Evolutionary conservation across 2,888 invertebrate species (phyloP).

Genomic region (Hyalella azteca): DNA sequence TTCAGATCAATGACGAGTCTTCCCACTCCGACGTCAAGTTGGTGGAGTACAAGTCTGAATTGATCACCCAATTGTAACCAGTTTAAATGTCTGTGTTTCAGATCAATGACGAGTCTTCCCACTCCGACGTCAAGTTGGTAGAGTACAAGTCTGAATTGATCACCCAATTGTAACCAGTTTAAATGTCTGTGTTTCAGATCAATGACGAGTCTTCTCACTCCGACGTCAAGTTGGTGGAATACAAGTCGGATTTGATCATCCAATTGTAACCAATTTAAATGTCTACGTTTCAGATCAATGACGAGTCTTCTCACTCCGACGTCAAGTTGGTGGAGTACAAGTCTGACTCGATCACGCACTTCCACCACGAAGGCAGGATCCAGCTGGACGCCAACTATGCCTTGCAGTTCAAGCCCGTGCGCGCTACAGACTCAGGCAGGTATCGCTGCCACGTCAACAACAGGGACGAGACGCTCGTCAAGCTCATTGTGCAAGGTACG

Average conservation of each 20-base stretch:
- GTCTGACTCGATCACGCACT: slow-evolving; percentile 46
- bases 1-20: slow-evolving; percentile 13
- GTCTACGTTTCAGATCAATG: slow-evolving; percentile 10
- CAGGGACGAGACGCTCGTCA: slow-evolving; percentile 40
- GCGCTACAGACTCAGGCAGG: slow-evolving; percentile 44
- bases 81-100: too few species aligned
- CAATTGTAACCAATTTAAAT: too few species aligned
- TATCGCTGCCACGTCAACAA: slow-evolving; percentile 54
- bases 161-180: slow-evolving; percentile 46
- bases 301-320: slow-evolving; percentile 37
- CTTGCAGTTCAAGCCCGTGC: slow-evolving; percentile 49
- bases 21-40: slow-evolving; percentile 46
- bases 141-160: slow-evolving; percentile 47
- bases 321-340: slow-evolving; percentile 52
- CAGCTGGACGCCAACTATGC: slow-evolving; percentile 39
- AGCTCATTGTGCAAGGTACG: slow-evolving; percentile 51
- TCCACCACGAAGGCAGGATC: slow-evolving; percentile 49
- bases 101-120: not conserved
- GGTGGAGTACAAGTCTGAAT: slow-evolving; percentile 50
- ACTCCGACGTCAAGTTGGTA: slow-evolving; percentile 46
- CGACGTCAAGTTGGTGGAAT: slow-evolving; percentile 51
- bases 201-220: slow-evolving; percentile 31
- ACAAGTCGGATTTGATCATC: slow-evolving; percentile 47
- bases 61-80: slow-evolving; percentile 46
- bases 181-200: slow-evolving; percentile 18